phyloP scores from a whole-genome alignment of 1,140 invertebrate genomes.

The Drosophila serrata region DNA sequence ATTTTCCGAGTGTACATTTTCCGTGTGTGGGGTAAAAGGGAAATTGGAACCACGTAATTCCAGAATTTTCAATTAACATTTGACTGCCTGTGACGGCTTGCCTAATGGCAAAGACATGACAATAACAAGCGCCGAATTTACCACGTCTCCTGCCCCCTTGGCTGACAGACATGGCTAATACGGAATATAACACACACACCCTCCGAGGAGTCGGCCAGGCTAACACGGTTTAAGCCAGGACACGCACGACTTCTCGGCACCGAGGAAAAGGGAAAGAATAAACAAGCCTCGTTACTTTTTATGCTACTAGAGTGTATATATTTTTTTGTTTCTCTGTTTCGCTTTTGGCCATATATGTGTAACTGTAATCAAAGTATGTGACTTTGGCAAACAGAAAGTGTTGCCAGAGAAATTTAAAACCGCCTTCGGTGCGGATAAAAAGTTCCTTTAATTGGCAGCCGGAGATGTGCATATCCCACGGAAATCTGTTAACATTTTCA shows the following conservation, averaged over 20 bases:
- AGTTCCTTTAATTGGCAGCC: slow-evolving; percentile 68
- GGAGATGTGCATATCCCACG: slow-evolving; percentile 33
- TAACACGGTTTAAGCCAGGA: slow-evolving; percentile 68
- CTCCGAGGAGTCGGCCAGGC: slow-evolving; percentile 22
- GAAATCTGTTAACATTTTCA: slow-evolving; percentile 48
- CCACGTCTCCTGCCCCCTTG: slow-evolving; percentile 16
- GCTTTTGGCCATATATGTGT: slow-evolving; percentile 42
- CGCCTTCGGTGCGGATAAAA: slow-evolving; percentile 48
- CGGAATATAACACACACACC: slow-evolving; percentile 26
- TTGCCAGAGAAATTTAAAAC: slow-evolving; percentile 51
- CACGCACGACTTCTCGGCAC: slow-evolving; percentile 59
- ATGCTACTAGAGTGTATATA: slow-evolving; percentile 52
- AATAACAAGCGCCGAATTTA: slow-evolving; percentile 72
- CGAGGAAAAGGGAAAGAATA: slow-evolving; percentile 45
- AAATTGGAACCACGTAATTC: slow-evolving; percentile 41
- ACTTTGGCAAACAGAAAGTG: slow-evolving; percentile 58
- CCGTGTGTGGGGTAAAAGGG: neutral
- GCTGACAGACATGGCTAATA: slow-evolving; percentile 60
- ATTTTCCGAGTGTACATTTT: neutral
- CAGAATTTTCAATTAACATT: slow-evolving; percentile 79
- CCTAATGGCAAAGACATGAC: slow-evolving; percentile 78
- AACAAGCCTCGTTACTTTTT: slow-evolving; percentile 73
- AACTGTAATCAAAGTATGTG: slow-evolving; percentile 75
- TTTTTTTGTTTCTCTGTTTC: slow-evolving; percentile 8
- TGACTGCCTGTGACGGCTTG: slow-evolving; percentile 62